Conservation (phyloP, 2,113 vertebrate genomes). For the Sceloporus tristichus region DNA sequence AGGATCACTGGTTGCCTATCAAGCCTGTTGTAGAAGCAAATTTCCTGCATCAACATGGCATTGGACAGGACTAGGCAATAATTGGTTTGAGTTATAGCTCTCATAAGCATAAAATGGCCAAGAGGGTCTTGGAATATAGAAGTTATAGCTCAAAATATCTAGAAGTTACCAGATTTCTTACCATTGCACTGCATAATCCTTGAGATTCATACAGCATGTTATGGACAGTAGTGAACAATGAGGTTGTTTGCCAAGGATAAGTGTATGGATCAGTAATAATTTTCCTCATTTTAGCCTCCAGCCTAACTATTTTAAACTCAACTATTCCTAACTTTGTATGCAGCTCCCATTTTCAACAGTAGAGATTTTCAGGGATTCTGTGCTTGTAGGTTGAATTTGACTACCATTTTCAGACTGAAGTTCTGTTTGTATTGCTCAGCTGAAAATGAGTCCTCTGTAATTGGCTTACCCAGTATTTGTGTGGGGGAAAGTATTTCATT, state of each 20-base stretch:
- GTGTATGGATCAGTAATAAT: neutral
- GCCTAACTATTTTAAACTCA: neutral
- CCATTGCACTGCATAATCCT: neutral
- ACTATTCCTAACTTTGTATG: neutral
- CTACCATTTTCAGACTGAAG: neutral
- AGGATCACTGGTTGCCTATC: no score
- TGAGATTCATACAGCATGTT: neutral
- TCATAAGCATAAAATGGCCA: no score
- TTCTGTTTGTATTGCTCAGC: neutral
- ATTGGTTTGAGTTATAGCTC: no score
- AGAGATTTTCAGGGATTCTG: neutral
- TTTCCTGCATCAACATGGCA: no score
- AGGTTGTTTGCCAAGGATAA: neutral
- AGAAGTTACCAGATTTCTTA: neutral
- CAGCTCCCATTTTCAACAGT: neutral
- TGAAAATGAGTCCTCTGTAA: neutral
- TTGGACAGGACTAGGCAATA: no score
- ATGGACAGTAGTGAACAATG: neutral
- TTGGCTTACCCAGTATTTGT: constrained; percentile 30
- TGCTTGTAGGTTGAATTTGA: neutral
- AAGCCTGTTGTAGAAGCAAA: no score
- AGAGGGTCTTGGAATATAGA: no score
- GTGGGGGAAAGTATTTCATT: neutral
- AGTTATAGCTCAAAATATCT: no score
- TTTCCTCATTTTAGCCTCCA: neutral